phyloP scores from a whole-genome alignment of 2,888 invertebrate genomes.

The Drosophila rubida region DNA sequence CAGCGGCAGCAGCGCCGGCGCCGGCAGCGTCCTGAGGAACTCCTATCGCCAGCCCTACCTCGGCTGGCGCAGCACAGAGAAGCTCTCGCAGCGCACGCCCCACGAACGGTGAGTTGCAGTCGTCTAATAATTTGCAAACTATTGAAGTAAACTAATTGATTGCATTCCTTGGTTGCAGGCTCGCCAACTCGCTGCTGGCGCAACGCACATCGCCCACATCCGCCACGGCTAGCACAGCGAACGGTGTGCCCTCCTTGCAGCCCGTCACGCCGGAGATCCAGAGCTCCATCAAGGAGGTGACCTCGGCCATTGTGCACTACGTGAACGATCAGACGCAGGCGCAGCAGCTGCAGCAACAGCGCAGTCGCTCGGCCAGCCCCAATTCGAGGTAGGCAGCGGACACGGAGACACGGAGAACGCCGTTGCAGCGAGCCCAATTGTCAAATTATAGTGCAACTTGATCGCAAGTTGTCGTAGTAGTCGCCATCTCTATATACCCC shows the following conservation, averaged over 20 bases:
- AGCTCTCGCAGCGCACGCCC: conserved; percentile 92
- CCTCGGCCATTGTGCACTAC: conserved; percentile 96
- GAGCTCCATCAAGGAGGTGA: conserved; percentile 95
- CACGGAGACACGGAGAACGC: background rate
- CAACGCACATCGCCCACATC: conserved; percentile 65
- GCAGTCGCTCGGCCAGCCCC: conserved; percentile 84
- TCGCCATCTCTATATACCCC: conserved; percentile 9
- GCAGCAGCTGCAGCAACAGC: conserved; percentile 84
- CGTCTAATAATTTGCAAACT: too few species aligned
- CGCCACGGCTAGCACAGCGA: conserved; percentile 44
- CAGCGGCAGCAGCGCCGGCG: conserved; percentile 86
- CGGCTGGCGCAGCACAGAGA: conserved; percentile 95
- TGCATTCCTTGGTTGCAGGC: too few species aligned
- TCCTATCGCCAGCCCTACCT: conserved; percentile 95
- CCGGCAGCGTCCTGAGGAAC: conserved; percentile 84
- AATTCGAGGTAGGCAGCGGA: conserved; percentile 83
- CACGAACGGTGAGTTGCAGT: conserved; percentile 89
- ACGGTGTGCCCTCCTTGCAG: conserved; percentile 59
- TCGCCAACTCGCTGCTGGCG: conserved; percentile 89
- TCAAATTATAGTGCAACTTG: background rate
- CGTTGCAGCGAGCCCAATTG: conserved; percentile 9
- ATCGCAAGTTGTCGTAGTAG: conserved; percentile 42
- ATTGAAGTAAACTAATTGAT: too few species aligned
- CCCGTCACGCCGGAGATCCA: conserved; percentile 88
- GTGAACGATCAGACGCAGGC: conserved; percentile 89